A percentile compares a stretch with the other conserved stretches of the same genome.
phyloP scores from a whole-genome alignment of 2,888 invertebrate genomes.

The Schizaphis graminum region DNA sequence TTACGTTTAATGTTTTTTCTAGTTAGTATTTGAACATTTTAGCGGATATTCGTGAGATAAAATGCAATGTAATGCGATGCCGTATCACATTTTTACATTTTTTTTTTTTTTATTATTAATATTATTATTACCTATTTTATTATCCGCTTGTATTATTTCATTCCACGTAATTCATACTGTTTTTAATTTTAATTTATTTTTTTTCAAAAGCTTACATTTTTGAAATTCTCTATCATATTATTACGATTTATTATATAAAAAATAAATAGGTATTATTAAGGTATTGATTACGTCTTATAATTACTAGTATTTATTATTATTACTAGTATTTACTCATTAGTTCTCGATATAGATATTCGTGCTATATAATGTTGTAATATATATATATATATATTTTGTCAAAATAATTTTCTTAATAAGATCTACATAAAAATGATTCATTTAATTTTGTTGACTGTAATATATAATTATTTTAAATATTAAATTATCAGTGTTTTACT shows the following conservation, averaged over 20 bases:
- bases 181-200: neutral
- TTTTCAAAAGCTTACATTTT: neutral
- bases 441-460: neutral
- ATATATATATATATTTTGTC: neutral
- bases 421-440: neutral
- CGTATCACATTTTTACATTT: neutral
- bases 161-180: neutral
- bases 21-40: neutral
- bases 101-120: neutral
- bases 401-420: neutral
- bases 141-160: no score
- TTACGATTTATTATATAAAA: neutral
- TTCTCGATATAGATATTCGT: neutral
- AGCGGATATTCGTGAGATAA: neutral
- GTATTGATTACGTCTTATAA: neutral
- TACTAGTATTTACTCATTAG: neutral
- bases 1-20: neutral
- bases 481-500: neutral
- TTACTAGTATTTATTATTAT: neutral
- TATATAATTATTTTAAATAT: neutral
- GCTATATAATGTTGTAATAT: neutral
- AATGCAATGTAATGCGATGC: neutral
- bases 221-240: neutral
- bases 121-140: neutral
- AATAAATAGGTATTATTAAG: no score